Base-by-base conservation (phyloP, 2,888 invertebrate genomes). In the Lycophotia porphyrea region DNA sequence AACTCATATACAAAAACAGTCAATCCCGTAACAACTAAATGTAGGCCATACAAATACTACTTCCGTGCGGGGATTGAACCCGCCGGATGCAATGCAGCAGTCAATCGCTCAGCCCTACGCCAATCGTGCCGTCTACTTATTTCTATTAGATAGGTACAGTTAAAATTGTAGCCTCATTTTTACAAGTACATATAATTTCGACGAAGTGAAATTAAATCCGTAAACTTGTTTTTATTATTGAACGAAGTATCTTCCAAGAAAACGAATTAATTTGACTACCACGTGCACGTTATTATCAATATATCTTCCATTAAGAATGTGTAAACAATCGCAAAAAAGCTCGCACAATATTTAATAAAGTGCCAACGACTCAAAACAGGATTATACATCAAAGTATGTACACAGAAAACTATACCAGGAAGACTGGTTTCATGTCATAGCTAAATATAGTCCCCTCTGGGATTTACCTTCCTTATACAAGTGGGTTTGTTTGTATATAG, bases 391-490 rank as follows among this genome's bases (percentile, higher is more conserved):
- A 89, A 90, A 90, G 88, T 69, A 52, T 7, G n/a, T n/a, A n/a
- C n/a, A n/a, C n/a, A n/a, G n/a, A n/a, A 74, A 75, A 78, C 58
- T 74, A 74, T 92, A 90, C 91, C 87, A 81, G 86, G 91, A 91
- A 92, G 64, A 39, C 24, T 61, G 66, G 47, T 55, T 21, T 83
- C 68, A 67, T 79, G 76, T 81, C 82, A 85, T 58, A 49, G 13
- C 75, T 87, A 86, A 79, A 86, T 82, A 80, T 82, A 88, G 47
- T 83, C 65, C 36, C n/a, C 64, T 52, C 9, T 52, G 44, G 52
- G 21, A 76, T 84, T 66, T 85, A 71, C 78, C 52, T 73, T 75
- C 70, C 60, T 11, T 31, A 55, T 13, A 61, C 60, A 58, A 61
- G 47, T 49, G 42, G 27, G 66, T 71, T 78, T 84, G 65, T 79